Base-by-base conservation (phyloP, 2,888 invertebrate genomes). In the Saturnia japonica region DNA sequence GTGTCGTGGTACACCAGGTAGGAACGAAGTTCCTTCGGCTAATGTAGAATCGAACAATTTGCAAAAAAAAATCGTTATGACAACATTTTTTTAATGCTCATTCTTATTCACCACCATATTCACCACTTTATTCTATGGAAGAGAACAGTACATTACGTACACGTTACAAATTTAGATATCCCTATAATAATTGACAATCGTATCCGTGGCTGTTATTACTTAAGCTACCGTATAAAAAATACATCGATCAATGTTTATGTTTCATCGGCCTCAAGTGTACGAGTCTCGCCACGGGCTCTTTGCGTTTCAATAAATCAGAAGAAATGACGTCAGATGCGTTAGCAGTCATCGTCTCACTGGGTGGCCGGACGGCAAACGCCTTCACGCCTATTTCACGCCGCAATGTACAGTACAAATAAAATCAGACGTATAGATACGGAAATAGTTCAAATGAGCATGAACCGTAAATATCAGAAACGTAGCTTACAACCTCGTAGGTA, bases 251-350 rank as follows among this genome's bases (percentile, higher is more conserved):
- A 66, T 69, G 66, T 74, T 72, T 74, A 70, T 22, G 8, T n/a
- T 51, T 51, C 60, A 57, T 45, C 19, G 67, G 70, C 70, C 70
- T 51, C 25, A 77, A 84, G 80, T 88, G 83, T 80, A 87, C 77
- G 75, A 72, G 74, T 77, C 76, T 80, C 81, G 76, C 80, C 87
- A 78, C 87, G 81, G 40, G 84, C 81, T 80, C 83, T 86, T 83
- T 82, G 86, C 84, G 82, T 90, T 91, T 86, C 87, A 89, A 93
- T 93, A 93, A 92, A 93, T 93, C 93, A 92, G 87, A 85, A 88
- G 91, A 89, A 89, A 91, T 93, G 93, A 93, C 91, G 87, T 84
- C 88, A 80, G 78, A 80, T 86, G 90, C 90, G 91, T 91, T 91
- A 86, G 85, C 91, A 91, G 90, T 91, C 92, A 87, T 80, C 90